A percentile compares a stretch with the other conserved stretches of the same genome.
Evolutionary conservation across 2,113 vertebrate genomes (phyloP).

Genomic region (Abramis brama): DNA sequence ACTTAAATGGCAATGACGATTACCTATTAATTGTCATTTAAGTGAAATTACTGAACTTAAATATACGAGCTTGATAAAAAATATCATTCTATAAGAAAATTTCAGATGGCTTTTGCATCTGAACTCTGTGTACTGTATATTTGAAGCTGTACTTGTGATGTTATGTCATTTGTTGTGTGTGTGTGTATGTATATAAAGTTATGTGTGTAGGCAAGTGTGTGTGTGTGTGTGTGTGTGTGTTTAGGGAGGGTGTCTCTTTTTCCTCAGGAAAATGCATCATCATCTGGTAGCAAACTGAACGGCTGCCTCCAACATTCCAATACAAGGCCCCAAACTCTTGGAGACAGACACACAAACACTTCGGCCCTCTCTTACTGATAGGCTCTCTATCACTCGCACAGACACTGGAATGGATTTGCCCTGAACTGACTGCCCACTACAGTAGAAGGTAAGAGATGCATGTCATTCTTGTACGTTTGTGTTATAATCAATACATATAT

Average conservation of each 20-base stretch:
- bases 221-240: constrained; percentile 55
- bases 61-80: too few species aligned
- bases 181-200: not conserved
- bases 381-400: constrained; percentile 56
- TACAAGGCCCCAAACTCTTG: constrained; percentile 73
- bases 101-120: too few species aligned
- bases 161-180: not conserved
- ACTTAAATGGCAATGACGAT: too few species aligned
- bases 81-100: too few species aligned
- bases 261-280: constrained; percentile 83
- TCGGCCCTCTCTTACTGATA: constrained; percentile 56
- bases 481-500: not conserved
- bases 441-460: constrained; percentile 66
- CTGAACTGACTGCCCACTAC: constrained; percentile 64
- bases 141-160: not conserved
- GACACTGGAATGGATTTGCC: constrained; percentile 71
- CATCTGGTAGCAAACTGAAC: constrained; percentile 74
- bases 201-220: not conserved
- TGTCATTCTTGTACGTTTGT: not conserved
- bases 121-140: not conserved
- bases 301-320: constrained; percentile 71
- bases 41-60: too few species aligned
- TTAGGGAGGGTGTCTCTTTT: constrained; percentile 64
- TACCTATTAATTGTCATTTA: too few species aligned
- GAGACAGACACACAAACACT: constrained; percentile 66